Evolutionary conservation across 2,113 vertebrate genomes (phyloP).

Genomic region (Himantopus leucocephalus): DNA sequence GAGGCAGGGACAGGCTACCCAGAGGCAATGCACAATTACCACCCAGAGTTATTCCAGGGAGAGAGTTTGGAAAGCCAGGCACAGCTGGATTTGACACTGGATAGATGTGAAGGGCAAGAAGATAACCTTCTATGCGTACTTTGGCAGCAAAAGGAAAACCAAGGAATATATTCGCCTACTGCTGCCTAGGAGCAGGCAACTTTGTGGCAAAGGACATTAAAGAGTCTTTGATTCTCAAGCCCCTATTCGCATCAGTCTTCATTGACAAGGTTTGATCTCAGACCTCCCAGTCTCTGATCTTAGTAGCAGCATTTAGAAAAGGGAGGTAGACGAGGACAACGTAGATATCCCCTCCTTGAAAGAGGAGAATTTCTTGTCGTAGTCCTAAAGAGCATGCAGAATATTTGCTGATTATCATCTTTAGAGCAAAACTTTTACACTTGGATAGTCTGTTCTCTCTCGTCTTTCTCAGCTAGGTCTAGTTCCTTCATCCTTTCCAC

Average conservation of each 20-base stretch:
- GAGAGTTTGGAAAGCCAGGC: not conserved
- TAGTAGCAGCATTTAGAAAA: not conserved
- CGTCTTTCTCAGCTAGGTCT: not conserved
- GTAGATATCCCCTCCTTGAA: not conserved
- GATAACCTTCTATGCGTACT: not conserved
- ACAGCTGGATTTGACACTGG: not conserved
- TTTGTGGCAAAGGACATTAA: not conserved
- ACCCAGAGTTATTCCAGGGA: not conserved
- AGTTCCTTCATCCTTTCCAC: not conserved
- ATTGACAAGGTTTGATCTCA: not conserved
- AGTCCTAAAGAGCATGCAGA: not conserved
- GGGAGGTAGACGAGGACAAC: not conserved
- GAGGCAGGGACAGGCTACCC: not conserved
- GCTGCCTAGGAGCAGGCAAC: not conserved
- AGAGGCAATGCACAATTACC: not conserved
- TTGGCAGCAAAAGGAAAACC: not conserved
- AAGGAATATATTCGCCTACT: not conserved
- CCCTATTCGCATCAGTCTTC: fast-evolving
- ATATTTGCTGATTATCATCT: not conserved
- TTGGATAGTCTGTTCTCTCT: not conserved
- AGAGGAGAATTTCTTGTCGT: not conserved
- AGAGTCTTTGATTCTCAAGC: not conserved
- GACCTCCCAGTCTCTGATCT: not conserved
- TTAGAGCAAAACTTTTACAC: not conserved
- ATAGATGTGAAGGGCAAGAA: not conserved